Evolutionary conservation across 1,140 invertebrate genomes (phyloP).

Genomic region (Hylyphantes graminicola): DNA sequence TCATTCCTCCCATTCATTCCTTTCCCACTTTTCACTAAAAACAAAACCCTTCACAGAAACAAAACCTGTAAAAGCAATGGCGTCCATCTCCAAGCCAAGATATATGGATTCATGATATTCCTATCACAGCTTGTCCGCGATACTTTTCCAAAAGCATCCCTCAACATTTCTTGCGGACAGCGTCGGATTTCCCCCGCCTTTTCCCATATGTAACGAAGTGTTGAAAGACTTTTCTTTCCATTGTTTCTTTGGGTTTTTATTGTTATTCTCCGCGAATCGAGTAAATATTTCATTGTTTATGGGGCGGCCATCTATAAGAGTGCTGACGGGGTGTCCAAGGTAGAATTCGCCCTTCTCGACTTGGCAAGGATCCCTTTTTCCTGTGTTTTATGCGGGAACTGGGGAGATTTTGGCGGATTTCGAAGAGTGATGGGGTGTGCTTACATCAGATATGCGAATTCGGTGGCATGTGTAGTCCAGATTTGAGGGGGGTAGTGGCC

Average conservation of each 20-base stretch:
- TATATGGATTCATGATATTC: constrained; percentile 43
- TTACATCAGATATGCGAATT: neutral
- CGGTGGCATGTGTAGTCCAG: constrained; percentile 15
- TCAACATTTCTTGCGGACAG: constrained; percentile 23
- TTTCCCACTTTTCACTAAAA: neutral
- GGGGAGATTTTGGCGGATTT: neutral
- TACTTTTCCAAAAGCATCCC: constrained; percentile 16
- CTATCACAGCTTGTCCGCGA: constrained; percentile 33
- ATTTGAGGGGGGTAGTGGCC: neutral
- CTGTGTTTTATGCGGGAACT: constrained; percentile 16
- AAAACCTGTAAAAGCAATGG: constrained; percentile 6
- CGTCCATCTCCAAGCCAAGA: constrained; percentile 16
- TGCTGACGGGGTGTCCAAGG: constrained; percentile 6
- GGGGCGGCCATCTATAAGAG: constrained; percentile 4
- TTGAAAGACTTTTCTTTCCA: constrained; percentile 14
- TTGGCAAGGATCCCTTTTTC: constrained; percentile 4
- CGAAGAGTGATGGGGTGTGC: neutral
- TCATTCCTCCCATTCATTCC: neutral
- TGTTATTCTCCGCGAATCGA: constrained; percentile 24
- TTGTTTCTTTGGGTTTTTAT: constrained; percentile 20
- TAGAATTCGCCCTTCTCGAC: constrained; percentile 12
- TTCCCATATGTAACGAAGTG: neutral
- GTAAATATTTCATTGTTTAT: constrained; percentile 40
- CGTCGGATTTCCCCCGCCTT: neutral
- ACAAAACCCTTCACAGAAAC: constrained; percentile 1